Evolutionary conservation across 2,888 invertebrate species (phyloP), one percentile per base, ranked within the genome.

Genomic region (Pasiphila rectangulata): DNA sequence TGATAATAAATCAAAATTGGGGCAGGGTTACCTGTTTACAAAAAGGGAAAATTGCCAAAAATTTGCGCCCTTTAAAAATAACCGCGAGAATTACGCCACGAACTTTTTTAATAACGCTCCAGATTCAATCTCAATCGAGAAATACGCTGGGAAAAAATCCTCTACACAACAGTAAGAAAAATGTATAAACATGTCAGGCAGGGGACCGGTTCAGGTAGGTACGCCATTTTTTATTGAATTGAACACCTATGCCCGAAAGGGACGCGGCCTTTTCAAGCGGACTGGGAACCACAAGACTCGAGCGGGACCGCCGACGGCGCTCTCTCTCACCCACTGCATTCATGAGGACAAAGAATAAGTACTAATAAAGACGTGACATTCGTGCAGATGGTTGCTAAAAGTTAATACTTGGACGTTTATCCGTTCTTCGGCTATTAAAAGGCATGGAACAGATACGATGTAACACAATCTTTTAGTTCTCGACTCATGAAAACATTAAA

Each of bases 301-400:
- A 81, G 62, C 54, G 68, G 62, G 78, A 83, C 62, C 58, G 59
- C 65, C 64, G 68, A 56, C 57, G 34, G 59, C 72, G 61, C 52
- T 66, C 70, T 67, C 66, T 47, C 52, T 69, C 63, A 46, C 54
- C 67, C 72, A 65, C 68, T 81, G 84, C 85, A 84, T 84, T 81
- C 83, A 79, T 68, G 73, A 76, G 79, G 80, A 81, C 87, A 86
- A 86, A 85, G 86, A 85, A 82, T 86, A 87, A 83, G 82, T 79
- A 82, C 81, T 81, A 83, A 85, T 86, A 84, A 79, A 86, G 85
- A 87, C 86, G 86, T 87, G 86, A 86, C 83, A 83, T 72, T 82
- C 79, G 75, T 88, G 81, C 84, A 87, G 83, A 87, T 86, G 83
- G 77, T 83, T 83, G 82, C 83, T 87, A 86, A 86, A 84, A 83